These are phyloP conservation scores for Kryptopterus vitreolus DNA, from an alignment of 2,797 vertebrate genomes.

Conservation along the genomic window DNA sequence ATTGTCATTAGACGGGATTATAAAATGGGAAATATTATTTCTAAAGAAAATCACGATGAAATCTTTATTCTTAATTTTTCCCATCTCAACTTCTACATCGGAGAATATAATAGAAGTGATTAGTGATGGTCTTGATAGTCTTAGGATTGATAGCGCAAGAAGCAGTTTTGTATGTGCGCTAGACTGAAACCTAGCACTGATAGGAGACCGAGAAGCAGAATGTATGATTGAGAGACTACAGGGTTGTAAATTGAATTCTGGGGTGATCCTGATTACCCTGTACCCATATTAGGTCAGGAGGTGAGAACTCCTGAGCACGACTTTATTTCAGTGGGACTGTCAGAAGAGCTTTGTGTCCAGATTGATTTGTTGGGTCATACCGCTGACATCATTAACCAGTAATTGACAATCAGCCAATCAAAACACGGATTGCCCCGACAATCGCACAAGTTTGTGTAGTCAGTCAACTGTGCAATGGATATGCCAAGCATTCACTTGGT, in stretches of 20 bases:
- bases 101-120: too few species aligned
- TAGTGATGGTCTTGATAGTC: too few species aligned
- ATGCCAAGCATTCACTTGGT: background rate
- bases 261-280: slow-evolving; percentile 19
- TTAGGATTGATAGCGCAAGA: background rate
- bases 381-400: background rate
- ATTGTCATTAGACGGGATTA: background rate
- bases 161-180: background rate
- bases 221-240: background rate
- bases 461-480: background rate
- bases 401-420: background rate
- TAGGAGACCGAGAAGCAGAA: background rate
- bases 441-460: background rate
- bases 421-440: background rate
- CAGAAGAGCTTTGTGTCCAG: slow-evolving; percentile 5
- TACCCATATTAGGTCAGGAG: slow-evolving; percentile 29
- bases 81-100: too few species aligned
- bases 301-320: slow-evolving; percentile 32
- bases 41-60: background rate
- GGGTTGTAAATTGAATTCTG: slow-evolving; percentile 21
- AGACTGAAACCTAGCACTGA: background rate
- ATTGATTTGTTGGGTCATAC: background rate
- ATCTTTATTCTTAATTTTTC: too few species aligned
- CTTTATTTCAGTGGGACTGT: slow-evolving; percentile 36
- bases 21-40: background rate